A percentile compares a stretch with the other conserved stretches of the same genome.
Evolutionary conservation across 1,140 invertebrate genomes (phyloP).

Genomic region (Drosophila triauraria): DNA sequence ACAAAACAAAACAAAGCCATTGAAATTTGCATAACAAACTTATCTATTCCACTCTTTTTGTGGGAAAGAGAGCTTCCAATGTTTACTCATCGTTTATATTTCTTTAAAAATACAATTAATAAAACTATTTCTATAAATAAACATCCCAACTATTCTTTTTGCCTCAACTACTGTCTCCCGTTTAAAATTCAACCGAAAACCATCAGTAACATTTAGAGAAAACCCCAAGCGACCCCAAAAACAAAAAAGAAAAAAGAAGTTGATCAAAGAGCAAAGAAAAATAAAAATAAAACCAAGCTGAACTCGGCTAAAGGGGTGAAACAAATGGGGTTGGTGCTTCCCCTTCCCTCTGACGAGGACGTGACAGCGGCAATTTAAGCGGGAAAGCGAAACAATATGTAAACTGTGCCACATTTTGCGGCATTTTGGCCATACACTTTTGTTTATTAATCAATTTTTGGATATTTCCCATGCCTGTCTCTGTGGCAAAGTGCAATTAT

Average conservation of each 20-base stretch:
- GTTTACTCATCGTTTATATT: background rate
- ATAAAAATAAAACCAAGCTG: conserved; percentile 22
- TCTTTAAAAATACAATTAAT: too few species aligned
- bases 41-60: background rate
- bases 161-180: background rate
- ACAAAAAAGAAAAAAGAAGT: background rate
- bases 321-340: background rate
- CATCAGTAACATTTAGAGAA: conserved; percentile 15
- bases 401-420: conserved; percentile 14
- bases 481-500: conserved; percentile 21
- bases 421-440: conserved; percentile 11
- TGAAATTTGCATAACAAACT: conserved; percentile 24
- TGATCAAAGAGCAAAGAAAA: conserved; percentile 30
- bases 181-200: conserved; percentile 5
- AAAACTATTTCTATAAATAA: background rate
- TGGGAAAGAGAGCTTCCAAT: background rate
- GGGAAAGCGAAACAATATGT: conserved; percentile 11
- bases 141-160: background rate
- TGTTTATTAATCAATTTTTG: conserved; percentile 16
- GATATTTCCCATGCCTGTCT: background rate
- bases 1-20: conserved; percentile 8
- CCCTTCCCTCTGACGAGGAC: background rate
- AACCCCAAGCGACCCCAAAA: conserved; percentile 6
- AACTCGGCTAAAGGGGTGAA: background rate
- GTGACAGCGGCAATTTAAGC: conserved; percentile 8